These are phyloP conservation scores for Enteromius argenteus DNA, from an alignment of 2,797 vertebrate species.

Conservation along the genomic window DNA sequence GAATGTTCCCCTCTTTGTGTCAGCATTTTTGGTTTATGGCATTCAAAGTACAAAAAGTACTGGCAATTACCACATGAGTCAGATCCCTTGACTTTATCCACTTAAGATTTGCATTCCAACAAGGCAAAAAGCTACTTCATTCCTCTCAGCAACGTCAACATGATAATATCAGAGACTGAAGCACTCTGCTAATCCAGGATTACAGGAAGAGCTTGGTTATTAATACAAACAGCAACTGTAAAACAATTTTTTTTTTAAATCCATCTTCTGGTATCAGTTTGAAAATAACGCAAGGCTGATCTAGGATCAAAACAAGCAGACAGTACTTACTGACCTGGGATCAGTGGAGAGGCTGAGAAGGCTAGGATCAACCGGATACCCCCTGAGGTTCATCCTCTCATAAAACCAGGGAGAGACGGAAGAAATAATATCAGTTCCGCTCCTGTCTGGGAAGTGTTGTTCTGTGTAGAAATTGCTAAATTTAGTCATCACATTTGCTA, in stretches of 20 bases:
- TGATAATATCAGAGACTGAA: not conserved
- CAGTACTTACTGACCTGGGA: not conserved
- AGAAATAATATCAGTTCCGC: not conserved
- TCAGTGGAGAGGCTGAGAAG: not conserved
- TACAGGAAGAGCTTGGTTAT: slow-evolving; percentile 13
- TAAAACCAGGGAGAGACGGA: not conserved
- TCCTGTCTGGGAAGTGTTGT: not conserved
- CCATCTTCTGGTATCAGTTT: not conserved
- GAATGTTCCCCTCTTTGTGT: not conserved
- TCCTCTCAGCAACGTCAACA: not conserved
- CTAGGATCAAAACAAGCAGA: not conserved
- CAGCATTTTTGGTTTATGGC: not conserved
- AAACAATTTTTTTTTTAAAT: not conserved
- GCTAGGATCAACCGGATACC: not conserved
- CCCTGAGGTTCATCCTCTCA: not conserved
- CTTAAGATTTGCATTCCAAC: not conserved
- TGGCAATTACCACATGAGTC: not conserved
- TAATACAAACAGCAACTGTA: slow-evolving; percentile 1
- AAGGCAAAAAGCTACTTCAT: not conserved
- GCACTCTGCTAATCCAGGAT: slow-evolving; percentile 4
- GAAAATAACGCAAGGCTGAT: not conserved
- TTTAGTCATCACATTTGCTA: not conserved
- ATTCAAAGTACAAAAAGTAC: slow-evolving; percentile 20
- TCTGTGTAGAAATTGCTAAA: not conserved
- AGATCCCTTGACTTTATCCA: slow-evolving; percentile 5